phyloP scores from a whole-genome alignment of 2,797 vertebrate species.

The Melanotaenia maccullochi region DNA sequence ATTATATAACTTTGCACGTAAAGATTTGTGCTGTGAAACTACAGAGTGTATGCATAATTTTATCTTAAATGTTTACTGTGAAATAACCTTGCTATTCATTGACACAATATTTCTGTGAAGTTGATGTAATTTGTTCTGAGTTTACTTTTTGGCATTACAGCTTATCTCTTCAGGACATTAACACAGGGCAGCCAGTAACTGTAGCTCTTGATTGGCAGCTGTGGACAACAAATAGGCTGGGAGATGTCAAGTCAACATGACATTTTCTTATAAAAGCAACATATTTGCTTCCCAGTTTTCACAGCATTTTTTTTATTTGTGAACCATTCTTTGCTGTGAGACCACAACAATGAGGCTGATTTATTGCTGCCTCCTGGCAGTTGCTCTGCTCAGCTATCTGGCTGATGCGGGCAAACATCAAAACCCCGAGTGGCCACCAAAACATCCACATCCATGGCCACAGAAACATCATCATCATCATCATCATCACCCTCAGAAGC shows the following conservation, averaged over 20 bases:
- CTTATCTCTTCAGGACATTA: background rate
- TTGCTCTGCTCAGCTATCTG: conserved; percentile 47
- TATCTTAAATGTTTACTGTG: background rate
- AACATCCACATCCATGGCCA: too few species aligned
- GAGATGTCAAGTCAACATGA: conserved; percentile 21
- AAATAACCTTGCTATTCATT: background rate
- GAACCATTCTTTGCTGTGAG: conserved; percentile 48
- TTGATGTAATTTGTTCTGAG: background rate
- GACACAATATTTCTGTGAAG: background rate
- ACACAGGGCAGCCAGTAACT: conserved; percentile 19
- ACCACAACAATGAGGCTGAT: conserved; percentile 48
- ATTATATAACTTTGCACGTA: background rate
- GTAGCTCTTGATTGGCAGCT: conserved; percentile 42
- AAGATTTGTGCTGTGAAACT: background rate
- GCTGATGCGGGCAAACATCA: conserved; percentile 15
- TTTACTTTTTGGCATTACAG: conserved; percentile 1
- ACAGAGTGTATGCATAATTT: background rate
- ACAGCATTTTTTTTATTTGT: conserved; percentile 46
- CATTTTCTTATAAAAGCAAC: conserved; percentile 65
- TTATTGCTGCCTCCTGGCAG: conserved; percentile 45
- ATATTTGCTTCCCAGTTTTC: conserved; percentile 3
- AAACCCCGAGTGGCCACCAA: background rate
- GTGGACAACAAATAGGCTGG: conserved; percentile 36
- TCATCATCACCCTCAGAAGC: too few species aligned
- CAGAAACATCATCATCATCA: too few species aligned